These are phyloP conservation scores for Labeo calbasu DNA, from an alignment of 2,797 vertebrate genomes.

Conservation along the genomic window DNA sequence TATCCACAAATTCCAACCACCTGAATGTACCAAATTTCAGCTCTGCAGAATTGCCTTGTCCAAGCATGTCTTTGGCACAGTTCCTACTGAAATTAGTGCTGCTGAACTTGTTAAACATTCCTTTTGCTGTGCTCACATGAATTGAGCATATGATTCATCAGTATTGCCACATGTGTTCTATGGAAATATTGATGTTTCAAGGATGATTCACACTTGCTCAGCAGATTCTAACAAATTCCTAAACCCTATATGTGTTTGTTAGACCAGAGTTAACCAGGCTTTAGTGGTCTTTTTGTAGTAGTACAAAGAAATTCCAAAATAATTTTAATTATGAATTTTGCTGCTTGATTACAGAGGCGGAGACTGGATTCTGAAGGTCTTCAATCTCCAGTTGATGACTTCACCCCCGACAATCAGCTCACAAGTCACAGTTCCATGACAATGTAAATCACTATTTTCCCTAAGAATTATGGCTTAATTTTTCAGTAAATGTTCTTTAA, in stretches of 20 bases:
- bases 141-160: background rate
- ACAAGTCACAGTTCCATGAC: conserved; percentile 60
- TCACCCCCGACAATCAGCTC: conserved; percentile 69
- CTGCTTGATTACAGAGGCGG: conserved; percentile 69
- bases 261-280: background rate
- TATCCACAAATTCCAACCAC: background rate
- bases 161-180: background rate
- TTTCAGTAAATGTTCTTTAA: background rate
- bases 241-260: background rate
- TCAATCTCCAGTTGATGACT: conserved; percentile 74
- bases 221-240: background rate
- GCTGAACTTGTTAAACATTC: background rate
- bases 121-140: background rate
- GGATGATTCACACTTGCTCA: background rate
- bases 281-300: background rate
- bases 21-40: background rate
- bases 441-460: conserved; percentile 63
- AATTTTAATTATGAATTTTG: background rate
- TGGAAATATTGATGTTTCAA: background rate
- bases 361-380: conserved; percentile 79
- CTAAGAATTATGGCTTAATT: background rate
- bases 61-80: background rate
- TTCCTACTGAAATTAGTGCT: background rate
- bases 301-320: background rate
- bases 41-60: background rate